These are phyloP conservation scores for Thecocarcelia acutangulata DNA, from an alignment of 2,888 invertebrate species.

Conservation along the genomic window DNA sequence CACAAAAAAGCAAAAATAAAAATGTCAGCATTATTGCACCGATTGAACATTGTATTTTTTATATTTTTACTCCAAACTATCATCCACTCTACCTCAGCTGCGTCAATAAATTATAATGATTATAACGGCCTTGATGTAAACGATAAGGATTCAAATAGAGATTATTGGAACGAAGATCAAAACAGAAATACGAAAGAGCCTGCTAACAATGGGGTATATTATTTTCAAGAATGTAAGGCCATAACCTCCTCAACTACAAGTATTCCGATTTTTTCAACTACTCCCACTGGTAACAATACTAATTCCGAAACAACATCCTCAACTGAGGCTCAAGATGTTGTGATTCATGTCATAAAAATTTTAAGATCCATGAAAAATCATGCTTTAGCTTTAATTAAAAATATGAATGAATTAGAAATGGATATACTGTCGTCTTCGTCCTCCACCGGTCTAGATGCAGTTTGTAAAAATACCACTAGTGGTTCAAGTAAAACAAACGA, in stretches of 20 bases:
- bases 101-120: slow-evolving; percentile 12
- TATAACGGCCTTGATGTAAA: slow-evolving; percentile 16
- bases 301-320: background rate
- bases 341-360: slow-evolving; percentile 63
- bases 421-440: slow-evolving; percentile 57
- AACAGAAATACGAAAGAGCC: background rate
- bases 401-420: slow-evolving; percentile 68
- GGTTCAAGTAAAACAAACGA: background rate
- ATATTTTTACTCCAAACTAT: slow-evolving; percentile 45
- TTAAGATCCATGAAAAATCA: slow-evolving; percentile 68
- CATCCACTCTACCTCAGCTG: background rate
- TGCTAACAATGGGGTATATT: background rate
- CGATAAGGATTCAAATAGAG: background rate
- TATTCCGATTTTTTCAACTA: background rate
- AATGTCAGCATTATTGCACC: slow-evolving; percentile 16
- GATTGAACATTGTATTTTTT: slow-evolving; percentile 42
- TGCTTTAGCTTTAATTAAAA: slow-evolving; percentile 61
- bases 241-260: slow-evolving; percentile 1
- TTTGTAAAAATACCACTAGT: slow-evolving; percentile 29
- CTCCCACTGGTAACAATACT: background rate
- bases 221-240: slow-evolving; percentile 11
- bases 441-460: background rate
- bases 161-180: slow-evolving; percentile 31
- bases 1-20: too few relatives aligned
- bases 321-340: slow-evolving; percentile 59